phyloP scores from a whole-genome alignment of 1,140 invertebrate species.

The Goniozus legneri region DNA sequence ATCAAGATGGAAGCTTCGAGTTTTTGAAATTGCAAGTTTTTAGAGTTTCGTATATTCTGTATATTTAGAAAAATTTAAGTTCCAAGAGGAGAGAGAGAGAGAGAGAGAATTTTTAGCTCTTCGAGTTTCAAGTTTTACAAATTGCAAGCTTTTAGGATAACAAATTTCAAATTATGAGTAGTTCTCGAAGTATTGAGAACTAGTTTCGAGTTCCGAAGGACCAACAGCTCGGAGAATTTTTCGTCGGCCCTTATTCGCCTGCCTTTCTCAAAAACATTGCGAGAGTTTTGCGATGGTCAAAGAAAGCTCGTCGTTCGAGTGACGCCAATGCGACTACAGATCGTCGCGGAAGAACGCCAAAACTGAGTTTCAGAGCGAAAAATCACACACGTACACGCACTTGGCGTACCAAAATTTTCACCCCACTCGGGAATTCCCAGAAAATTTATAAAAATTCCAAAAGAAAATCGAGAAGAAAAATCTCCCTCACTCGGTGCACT shows the following conservation, averaged over 20 bases:
- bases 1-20: too few relatives aligned
- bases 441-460: too few relatives aligned
- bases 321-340: background rate
- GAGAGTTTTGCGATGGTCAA: background rate
- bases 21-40: background rate
- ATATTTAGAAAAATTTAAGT: constrained; percentile 3
- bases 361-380: constrained; percentile 4
- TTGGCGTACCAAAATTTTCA: background rate
- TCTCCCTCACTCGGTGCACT: too few relatives aligned
- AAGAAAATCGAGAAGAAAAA: too few relatives aligned
- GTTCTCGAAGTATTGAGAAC: too few relatives aligned
- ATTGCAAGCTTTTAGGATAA: too few relatives aligned
- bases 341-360: background rate
- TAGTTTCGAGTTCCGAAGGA: too few relatives aligned
- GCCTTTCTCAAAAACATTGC: background rate
- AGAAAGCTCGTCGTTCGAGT: background rate
- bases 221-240: constrained; percentile 8
- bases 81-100: constrained; percentile 2
- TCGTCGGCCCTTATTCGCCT: background rate
- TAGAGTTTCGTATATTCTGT: constrained; percentile 1
- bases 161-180: too few relatives aligned
- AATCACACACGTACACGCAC: background rate
- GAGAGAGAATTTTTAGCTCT: background rate
- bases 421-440: background rate
- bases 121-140: background rate